A percentile compares a stretch with the other conserved stretches of the same genome.
phyloP scores from a whole-genome alignment of 2,797 vertebrate genomes.

The Crossoptilon crossoptilon region DNA sequence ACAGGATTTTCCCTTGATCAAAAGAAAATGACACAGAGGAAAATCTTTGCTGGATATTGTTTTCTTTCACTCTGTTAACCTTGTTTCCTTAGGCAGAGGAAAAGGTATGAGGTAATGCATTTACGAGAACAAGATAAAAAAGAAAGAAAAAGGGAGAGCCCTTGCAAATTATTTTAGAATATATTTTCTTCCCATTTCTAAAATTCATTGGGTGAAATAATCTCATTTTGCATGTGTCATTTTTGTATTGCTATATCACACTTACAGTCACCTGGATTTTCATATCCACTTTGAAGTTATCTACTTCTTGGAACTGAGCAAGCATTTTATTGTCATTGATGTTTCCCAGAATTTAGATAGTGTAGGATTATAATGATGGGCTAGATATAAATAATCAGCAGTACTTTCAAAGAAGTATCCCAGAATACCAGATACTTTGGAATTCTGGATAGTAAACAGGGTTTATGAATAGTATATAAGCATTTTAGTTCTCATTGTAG shows the following conservation, averaged over 20 bases:
- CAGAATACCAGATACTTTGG: background rate
- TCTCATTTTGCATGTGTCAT: background rate
- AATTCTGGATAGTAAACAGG: background rate
- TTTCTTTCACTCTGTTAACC: background rate
- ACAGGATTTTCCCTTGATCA: background rate
- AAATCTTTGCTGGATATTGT: background rate
- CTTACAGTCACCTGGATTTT: background rate
- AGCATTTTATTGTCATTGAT: background rate
- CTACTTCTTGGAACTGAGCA: background rate
- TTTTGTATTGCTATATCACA: background rate
- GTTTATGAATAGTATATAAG: background rate
- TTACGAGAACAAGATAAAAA: background rate
- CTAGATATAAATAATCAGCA: background rate
- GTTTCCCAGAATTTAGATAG: background rate
- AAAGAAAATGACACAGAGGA: background rate
- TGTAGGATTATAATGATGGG: background rate
- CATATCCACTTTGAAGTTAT: background rate
- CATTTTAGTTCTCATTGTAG: background rate
- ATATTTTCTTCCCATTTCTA: background rate
- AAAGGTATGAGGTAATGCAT: background rate
- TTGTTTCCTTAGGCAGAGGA: background rate
- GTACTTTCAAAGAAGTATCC: background rate
- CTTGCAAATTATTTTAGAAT: background rate
- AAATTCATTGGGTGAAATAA: background rate
- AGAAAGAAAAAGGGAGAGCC: fast-evolving